These are phyloP conservation scores for Nemotelus pantherinus DNA, from an alignment of 2,888 invertebrate species.

Conservation along the genomic window DNA sequence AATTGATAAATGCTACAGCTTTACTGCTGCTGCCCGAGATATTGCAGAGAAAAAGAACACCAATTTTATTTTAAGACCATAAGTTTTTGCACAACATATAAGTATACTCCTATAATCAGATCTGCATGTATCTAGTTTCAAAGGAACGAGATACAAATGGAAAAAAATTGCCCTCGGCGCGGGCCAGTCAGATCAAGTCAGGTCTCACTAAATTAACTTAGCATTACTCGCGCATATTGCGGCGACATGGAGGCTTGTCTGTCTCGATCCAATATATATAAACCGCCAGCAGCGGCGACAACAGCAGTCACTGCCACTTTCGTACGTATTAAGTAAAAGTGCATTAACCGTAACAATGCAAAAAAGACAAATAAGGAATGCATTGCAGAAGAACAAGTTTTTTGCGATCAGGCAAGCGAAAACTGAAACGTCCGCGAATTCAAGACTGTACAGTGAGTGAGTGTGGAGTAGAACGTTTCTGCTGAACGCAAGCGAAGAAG, in stretches of 20 bases:
- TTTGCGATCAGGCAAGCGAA: neutral
- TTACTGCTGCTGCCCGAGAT: neutral
- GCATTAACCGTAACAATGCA: slow-evolving; percentile 39
- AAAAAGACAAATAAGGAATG: slow-evolving; percentile 22
- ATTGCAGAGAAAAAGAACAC: neutral
- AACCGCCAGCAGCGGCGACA: no score
- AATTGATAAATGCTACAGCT: slow-evolving; percentile 28
- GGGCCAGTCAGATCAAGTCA: slow-evolving; percentile 8
- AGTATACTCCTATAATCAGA: no score
- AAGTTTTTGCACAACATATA: neutral
- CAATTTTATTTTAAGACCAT: neutral
- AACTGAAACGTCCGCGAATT: neutral
- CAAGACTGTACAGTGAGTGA: no score
- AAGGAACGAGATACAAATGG: neutral
- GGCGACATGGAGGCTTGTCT: neutral
- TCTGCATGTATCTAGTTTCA: no score
- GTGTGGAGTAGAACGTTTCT: no score
- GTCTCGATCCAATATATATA: neutral
- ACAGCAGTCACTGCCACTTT: neutral
- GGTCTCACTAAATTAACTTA: slow-evolving; percentile 15
- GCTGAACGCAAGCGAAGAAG: no score
- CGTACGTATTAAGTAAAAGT: slow-evolving; percentile 24
- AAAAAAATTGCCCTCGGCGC: neutral
- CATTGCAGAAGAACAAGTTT: neutral
- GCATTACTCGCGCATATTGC: neutral